phyloP scores from a whole-genome alignment of 2,888 invertebrate genomes.

The Ceratothoa steindachneri region DNA sequence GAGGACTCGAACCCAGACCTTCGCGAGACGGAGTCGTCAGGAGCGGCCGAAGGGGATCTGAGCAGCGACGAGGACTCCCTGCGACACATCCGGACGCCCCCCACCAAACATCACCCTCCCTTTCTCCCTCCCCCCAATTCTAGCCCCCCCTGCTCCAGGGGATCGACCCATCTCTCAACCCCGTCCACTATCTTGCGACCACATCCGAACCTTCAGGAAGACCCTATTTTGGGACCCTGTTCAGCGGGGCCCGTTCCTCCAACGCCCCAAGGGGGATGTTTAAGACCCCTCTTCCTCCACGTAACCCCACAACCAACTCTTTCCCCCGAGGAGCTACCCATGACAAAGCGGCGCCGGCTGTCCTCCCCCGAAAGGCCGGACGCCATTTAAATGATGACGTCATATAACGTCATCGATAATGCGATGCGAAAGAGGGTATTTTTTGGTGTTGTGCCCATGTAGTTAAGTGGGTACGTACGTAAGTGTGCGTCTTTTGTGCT shows the following conservation, averaged over 20 bases:
- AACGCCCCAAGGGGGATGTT: too few relatives aligned
- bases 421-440: too few relatives aligned
- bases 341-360: neutral
- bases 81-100: neutral
- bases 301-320: neutral
- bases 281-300: neutral
- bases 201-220: neutral
- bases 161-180: neutral
- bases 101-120: neutral
- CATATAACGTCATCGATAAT: neutral
- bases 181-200: neutral
- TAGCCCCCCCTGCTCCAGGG: too few relatives aligned
- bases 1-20: conserved; percentile 24
- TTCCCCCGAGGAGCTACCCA: neutral
- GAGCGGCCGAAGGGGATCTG: neutral
- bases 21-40: neutral
- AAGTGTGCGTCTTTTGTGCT: too few relatives aligned
- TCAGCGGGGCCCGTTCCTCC: neutral
- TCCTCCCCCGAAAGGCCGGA: neutral
- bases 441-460: too few relatives aligned
- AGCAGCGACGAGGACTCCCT: neutral
- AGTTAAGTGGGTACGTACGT: too few relatives aligned
- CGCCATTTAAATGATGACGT: neutral
- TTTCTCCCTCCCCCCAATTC: neutral
- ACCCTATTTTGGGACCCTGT: neutral